Percentiles rank a stretch among this genome's conserved stretches.
Conservation (phyloP, 64 coral and sea anemone genomes). For the Catalaphyllia jardinei region DNA sequence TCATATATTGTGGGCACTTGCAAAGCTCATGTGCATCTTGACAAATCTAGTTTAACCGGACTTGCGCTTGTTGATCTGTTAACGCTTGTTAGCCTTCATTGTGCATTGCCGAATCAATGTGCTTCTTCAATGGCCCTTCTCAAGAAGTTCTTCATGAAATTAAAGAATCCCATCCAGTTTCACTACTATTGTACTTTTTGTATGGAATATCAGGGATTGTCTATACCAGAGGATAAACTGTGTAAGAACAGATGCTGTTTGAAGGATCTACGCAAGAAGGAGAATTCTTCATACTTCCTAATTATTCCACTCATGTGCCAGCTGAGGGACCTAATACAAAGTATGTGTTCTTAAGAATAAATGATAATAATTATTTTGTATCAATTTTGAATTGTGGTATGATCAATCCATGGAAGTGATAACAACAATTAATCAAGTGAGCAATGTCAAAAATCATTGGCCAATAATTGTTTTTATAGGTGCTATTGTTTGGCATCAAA, state of each 20-base stretch:
- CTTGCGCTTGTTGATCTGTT: constrained; percentile 54
- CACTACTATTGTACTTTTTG: constrained; percentile 78
- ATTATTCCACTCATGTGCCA: constrained; percentile 67
- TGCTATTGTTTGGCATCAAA: too few relatives aligned
- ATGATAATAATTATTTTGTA: too few relatives aligned
- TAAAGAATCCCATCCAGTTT: constrained; percentile 61
- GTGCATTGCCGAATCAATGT: constrained; percentile 59
- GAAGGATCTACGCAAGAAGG: constrained; percentile 51
- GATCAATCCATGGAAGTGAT: too few relatives aligned
- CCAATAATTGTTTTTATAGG: too few relatives aligned
- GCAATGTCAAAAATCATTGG: too few relatives aligned
- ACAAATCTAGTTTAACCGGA: constrained; percentile 68
- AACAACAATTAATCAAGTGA: too few relatives aligned
- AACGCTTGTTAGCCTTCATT: constrained; percentile 48
- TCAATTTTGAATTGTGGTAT: too few relatives aligned
- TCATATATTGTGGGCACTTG: too few relatives aligned
- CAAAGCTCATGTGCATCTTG: too few relatives aligned
- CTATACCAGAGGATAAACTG: constrained; percentile 13
- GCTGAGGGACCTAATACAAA: constrained; percentile 48
- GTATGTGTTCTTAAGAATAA: constrained; percentile 58
- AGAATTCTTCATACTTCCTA: constrained; percentile 60
- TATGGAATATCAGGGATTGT: constrained; percentile 66
- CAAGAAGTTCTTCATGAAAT: constrained; percentile 58
- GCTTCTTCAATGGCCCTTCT: constrained; percentile 41
- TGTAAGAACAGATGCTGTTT: constrained; percentile 65